Evolutionary conservation across 2,888 invertebrate genomes (phyloP), one percentile per base, ranked within the genome.

Genomic region (Hypomecis punctinalis): DNA sequence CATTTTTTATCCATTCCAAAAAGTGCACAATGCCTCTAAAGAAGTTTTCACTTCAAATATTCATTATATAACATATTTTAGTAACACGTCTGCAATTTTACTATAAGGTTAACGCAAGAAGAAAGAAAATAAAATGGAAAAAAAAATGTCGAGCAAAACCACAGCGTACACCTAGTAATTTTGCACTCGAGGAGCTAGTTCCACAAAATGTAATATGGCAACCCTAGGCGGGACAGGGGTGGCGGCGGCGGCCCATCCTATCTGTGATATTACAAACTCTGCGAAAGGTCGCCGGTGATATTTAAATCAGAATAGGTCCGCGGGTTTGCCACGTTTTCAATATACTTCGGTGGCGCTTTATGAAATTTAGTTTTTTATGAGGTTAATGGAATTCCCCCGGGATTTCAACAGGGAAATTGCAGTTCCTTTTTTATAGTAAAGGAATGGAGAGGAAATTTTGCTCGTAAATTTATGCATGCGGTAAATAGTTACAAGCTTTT

Each of bases 291-390:
- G 67, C 33, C 60, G 56, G 53, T 57, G 63, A 67, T 67, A 67
- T 67, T 67, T 67, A 67, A 67, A 67, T 67, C 63, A 67, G 67
- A 67, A 67, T 67, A 67, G 67, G 67, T 67, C 67, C 60, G 61
- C 59, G 60, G 60, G 60, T 63, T 66, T 61, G 63, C 67, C 67
- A 67, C 67, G 67, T 67, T 67, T 67, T 67, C 67, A 67, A 67
- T 67, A 67, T 67, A 67, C 67, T 67, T 63, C 63, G 67, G 66
- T 63, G 60, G 67, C 63, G 63, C 60, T 63, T 67, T 63, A 67
- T 67, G 67, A 67, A 67, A 67, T 67, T 67, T 67, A 67, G 60
- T 67, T 67, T 67, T 62, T 67, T 67, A 67, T 63, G 63, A 67
- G 56, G 63, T 61, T 63, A 60, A 67, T 63, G 57, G 60, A 67